A percentile compares a stretch with the other conserved stretches of the same genome.
Evolutionary conservation across 2,797 vertebrate genomes (phyloP).

Genomic region (Pampus argenteus): DNA sequence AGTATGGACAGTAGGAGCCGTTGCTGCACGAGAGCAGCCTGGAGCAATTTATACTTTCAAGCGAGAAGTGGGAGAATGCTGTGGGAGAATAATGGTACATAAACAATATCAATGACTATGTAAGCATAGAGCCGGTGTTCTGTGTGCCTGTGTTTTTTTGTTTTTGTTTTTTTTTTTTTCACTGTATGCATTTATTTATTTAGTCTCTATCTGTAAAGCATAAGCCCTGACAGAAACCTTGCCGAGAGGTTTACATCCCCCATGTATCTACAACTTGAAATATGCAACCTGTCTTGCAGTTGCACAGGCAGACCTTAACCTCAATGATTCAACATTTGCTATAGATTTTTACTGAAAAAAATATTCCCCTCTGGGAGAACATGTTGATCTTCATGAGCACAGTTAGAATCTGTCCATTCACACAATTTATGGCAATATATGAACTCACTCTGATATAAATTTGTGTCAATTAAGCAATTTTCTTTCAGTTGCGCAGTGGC

Average conservation of each 20-base stretch:
- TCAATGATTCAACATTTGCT: slow-evolving; percentile 28
- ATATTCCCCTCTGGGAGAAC: slow-evolving; percentile 1
- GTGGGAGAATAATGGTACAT: slow-evolving; percentile 81
- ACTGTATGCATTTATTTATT: slow-evolving; percentile 43
- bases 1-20: slow-evolving; percentile 58
- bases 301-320: slow-evolving; percentile 39
- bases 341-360: slow-evolving; percentile 11
- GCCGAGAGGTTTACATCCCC: slow-evolving; percentile 48
- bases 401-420: slow-evolving; percentile 35
- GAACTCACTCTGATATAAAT: slow-evolving; percentile 2
- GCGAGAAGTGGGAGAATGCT: slow-evolving; percentile 67
- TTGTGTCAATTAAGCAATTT: slow-evolving; percentile 18
- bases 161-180: slow-evolving; percentile 23
- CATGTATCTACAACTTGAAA: slow-evolving; percentile 38
- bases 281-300: slow-evolving; percentile 35
- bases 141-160: slow-evolving; percentile 39
- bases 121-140: slow-evolving; percentile 56
- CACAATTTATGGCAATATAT: not conserved
- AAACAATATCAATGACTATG: slow-evolving; percentile 78
- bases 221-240: slow-evolving; percentile 32
- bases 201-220: slow-evolving; percentile 52
- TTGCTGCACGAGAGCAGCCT: slow-evolving; percentile 75
- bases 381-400: slow-evolving; percentile 35
- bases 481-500: slow-evolving; percentile 4
- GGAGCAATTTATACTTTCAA: slow-evolving; percentile 78